Conservation (phyloP, 2,888 invertebrate species). For the Pristionchus entomophagus region DNA sequence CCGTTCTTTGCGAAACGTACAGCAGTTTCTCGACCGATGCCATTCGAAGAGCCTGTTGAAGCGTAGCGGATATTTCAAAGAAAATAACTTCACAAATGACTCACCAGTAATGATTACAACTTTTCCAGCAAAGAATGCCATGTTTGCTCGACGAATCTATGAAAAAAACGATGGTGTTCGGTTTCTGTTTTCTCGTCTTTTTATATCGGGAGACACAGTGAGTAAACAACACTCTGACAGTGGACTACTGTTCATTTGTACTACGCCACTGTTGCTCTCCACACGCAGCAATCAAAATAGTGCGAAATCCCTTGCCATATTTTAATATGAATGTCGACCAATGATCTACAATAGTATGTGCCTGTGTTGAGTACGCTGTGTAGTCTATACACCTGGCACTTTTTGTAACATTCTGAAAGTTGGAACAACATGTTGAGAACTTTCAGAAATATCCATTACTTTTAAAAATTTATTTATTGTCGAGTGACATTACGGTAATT, state of each 20-base stretch:
- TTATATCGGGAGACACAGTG: not conserved
- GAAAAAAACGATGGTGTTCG: no score
- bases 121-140: not conserved
- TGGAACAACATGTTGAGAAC: not conserved
- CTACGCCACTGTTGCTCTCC: no score
- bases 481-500: no score
- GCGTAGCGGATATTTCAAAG: no score
- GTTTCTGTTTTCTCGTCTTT: not conserved
- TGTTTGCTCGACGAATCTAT: not conserved
- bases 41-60: conserved; percentile 56
- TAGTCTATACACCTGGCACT: no score
- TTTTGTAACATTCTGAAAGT: no score
- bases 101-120: not conserved
- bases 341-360: not conserved
- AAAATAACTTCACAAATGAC: not conserved
- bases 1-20: conserved; percentile 52
- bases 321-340: no score
- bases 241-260: no score
- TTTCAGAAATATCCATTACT: not conserved
- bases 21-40: conserved; percentile 59
- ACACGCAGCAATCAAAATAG: no score
- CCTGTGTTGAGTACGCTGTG: no score
- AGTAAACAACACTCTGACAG: not conserved
- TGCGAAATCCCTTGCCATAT: no score
- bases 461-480: not conserved